These are phyloP conservation scores for Antheraea mylitta DNA, from an alignment of 1,140 invertebrate genomes.

Conservation along the genomic window DNA sequence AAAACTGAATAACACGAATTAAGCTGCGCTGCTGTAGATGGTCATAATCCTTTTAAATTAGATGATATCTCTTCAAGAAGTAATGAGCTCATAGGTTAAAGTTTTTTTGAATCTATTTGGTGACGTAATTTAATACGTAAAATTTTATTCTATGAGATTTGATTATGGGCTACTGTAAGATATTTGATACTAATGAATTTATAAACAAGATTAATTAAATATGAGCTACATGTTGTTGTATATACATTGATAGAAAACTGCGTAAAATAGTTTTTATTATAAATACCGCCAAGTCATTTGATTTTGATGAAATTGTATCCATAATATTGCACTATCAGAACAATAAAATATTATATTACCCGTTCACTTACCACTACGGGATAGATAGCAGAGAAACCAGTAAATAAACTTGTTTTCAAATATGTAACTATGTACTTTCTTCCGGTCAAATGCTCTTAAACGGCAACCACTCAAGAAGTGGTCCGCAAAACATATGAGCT, in stretches of 20 bases:
- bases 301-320: background rate
- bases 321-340: conserved; percentile 5
- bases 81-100: conserved; percentile 26
- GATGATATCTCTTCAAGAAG: conserved; percentile 33
- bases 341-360: conserved; percentile 28
- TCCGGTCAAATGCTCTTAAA: conserved; percentile 22
- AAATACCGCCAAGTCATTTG: no score
- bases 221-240: background rate
- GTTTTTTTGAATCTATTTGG: conserved; percentile 42
- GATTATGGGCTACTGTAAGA: background rate
- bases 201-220: background rate
- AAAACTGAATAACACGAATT: conserved; percentile 41
- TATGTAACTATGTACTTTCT: conserved; percentile 27
- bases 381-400: conserved; percentile 33
- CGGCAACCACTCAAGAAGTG: conserved; percentile 15
- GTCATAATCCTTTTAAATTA: conserved; percentile 49
- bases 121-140: background rate
- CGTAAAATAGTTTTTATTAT: no score
- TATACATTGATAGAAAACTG: background rate
- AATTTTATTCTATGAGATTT: background rate
- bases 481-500: conserved; percentile 14
- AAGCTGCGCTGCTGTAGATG: conserved; percentile 31
- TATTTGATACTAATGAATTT: background rate
- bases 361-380: conserved; percentile 21
- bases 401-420: conserved; percentile 38